A percentile compares a stretch with the other conserved stretches of the same genome.
Evolutionary conservation across 2,888 invertebrate genomes (phyloP).

Genomic region (Melangyna quadrimaculata): DNA sequence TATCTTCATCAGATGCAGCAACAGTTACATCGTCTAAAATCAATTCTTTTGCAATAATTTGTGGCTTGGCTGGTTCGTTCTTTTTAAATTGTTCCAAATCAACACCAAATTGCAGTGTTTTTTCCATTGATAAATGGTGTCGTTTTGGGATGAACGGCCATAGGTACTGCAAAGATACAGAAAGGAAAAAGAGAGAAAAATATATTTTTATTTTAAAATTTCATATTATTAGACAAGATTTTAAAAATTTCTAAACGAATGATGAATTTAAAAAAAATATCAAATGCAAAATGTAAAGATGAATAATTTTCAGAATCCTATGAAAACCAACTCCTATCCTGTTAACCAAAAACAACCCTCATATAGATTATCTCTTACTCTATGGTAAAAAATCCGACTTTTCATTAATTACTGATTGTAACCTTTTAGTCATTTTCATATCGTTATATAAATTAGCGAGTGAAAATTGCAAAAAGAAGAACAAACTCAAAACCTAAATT

Average conservation of each 20-base stretch:
- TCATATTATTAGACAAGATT: neutral
- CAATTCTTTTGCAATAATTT: slow-evolving; percentile 73
- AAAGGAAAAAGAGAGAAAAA: slow-evolving; percentile 17
- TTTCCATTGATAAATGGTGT: slow-evolving; percentile 84
- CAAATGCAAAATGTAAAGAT: slow-evolving; percentile 38
- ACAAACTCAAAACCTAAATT: too few relatives aligned
- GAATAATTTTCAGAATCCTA: slow-evolving; percentile 39
- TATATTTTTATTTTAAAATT: neutral
- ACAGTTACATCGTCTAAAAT: slow-evolving; percentile 54
- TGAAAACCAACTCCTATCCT: neutral
- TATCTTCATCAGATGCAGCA: slow-evolving; percentile 21
- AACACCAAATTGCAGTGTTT: slow-evolving; percentile 80
- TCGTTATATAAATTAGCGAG: neutral
- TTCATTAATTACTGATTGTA: slow-evolving; percentile 59
- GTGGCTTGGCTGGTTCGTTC: slow-evolving; percentile 77
- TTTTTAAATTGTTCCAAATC: slow-evolving; percentile 79
- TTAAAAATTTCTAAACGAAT: neutral
- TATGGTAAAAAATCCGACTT: slow-evolving; percentile 1
- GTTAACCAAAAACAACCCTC: too few relatives aligned
- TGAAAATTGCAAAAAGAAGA: neutral
- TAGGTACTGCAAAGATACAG: slow-evolving; percentile 84
- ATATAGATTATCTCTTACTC: too few relatives aligned
- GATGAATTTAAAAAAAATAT: slow-evolving; percentile 27
- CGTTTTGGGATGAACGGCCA: slow-evolving; percentile 90
- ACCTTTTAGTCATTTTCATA: slow-evolving; percentile 31